Conservation (phyloP, 2,888 invertebrate genomes). For the Scaptomyza caliginosa region DNA sequence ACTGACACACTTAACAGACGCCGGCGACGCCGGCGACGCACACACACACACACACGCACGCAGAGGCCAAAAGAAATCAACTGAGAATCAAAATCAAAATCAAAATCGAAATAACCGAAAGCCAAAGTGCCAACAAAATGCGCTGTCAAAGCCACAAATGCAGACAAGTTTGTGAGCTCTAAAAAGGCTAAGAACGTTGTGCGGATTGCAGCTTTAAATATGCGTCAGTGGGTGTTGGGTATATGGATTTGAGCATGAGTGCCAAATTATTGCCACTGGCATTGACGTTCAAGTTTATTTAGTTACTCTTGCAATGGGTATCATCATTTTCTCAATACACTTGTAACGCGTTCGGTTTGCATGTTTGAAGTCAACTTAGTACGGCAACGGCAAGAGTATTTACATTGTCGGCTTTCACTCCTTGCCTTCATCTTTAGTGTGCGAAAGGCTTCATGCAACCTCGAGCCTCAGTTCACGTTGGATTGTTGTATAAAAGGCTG, state of each 20-base stretch:
- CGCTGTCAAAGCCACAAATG: slow-evolving; percentile 63
- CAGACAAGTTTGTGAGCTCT: slow-evolving; percentile 21
- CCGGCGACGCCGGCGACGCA: slow-evolving; percentile 8
- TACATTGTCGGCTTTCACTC: background rate
- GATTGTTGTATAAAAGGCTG: slow-evolving; percentile 66
- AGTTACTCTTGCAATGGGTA: background rate
- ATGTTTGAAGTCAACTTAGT: too few species aligned
- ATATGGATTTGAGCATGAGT: slow-evolving; percentile 12
- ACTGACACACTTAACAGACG: slow-evolving; percentile 53
- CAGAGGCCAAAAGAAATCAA: background rate
- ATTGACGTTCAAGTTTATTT: slow-evolving; percentile 52
- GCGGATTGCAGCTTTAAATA: background rate
- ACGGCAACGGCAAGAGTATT: background rate
- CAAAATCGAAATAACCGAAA: slow-evolving; percentile 12
- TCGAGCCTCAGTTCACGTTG: background rate
- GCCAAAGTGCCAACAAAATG: slow-evolving; percentile 10
- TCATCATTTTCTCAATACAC: background rate
- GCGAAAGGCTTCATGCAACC: slow-evolving; percentile 11
- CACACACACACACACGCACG: background rate
- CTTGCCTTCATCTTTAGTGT: slow-evolving; percentile 39
- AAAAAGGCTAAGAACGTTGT: background rate
- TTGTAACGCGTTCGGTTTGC: background rate
- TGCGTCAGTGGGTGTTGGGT: background rate
- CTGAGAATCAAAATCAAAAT: slow-evolving; percentile 28
- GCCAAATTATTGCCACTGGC: slow-evolving; percentile 55